phyloP scores from a whole-genome alignment of 2,113 vertebrate species.

The Camelus bactrianus region DNA sequence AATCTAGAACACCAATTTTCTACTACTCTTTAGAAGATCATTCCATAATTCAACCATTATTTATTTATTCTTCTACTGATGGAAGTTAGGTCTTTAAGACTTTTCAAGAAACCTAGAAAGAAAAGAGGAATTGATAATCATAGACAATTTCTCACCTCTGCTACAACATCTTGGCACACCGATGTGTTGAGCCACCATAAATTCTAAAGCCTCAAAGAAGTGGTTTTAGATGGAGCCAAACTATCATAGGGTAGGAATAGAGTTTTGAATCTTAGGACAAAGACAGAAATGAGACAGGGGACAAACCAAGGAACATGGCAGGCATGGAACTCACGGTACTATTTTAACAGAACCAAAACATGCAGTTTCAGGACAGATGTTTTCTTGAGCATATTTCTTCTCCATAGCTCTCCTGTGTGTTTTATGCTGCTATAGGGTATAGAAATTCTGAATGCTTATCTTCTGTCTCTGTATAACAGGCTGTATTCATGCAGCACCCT shows the following conservation, averaged over 20 bases:
- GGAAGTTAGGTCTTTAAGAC: background rate
- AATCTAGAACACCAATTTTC: background rate
- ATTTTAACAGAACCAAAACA: background rate
- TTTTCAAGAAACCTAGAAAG: background rate
- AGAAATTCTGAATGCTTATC: conserved; percentile 40
- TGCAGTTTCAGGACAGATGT: background rate
- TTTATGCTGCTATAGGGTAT: background rate
- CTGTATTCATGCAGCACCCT: conserved; percentile 33
- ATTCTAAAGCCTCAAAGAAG: background rate
- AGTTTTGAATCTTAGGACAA: background rate
- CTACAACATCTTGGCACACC: background rate
- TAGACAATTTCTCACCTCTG: background rate
- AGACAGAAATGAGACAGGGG: background rate
- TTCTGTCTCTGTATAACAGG: background rate
- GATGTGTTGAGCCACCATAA: background rate
- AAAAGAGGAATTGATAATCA: background rate
- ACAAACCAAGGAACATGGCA: background rate
- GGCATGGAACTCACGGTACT: background rate
- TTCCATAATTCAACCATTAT: background rate
- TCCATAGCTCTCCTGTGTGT: background rate
- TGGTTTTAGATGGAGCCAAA: background rate
- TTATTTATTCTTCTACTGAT: background rate
- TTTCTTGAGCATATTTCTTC: background rate
- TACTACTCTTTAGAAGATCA: background rate
- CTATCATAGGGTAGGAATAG: background rate